These are phyloP conservation scores for Chloroceryle aenea DNA, from an alignment of 2,113 vertebrate genomes.

Conservation along the genomic window DNA sequence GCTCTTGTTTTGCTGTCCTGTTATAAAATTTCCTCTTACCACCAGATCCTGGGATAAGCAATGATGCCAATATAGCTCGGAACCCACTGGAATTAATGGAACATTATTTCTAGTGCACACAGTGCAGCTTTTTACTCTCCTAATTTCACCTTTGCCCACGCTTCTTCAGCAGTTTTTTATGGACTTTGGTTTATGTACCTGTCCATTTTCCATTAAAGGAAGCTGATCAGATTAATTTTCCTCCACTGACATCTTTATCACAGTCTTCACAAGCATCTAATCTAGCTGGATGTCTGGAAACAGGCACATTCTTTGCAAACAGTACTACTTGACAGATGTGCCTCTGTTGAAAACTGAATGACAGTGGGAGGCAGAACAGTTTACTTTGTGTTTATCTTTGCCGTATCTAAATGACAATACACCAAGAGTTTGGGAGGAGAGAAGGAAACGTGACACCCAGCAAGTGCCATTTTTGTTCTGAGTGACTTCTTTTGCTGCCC, in stretches of 20 bases:
- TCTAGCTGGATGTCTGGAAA: constrained; percentile 33
- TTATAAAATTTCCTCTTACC: background rate
- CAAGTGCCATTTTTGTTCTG: background rate
- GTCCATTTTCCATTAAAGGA: background rate
- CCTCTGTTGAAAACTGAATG: constrained; percentile 63
- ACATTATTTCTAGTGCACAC: background rate
- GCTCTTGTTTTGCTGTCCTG: background rate
- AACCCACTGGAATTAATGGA: background rate
- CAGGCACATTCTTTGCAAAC: constrained; percentile 16
- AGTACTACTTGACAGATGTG: constrained; percentile 1
- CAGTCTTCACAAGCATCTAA: background rate
- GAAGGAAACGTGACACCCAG: background rate
- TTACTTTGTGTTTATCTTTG: background rate
- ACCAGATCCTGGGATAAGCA: background rate
- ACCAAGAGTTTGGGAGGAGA: background rate
- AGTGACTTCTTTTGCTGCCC: background rate
- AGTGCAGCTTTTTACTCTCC: background rate
- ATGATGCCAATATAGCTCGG: background rate
- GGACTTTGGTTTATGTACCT: background rate
- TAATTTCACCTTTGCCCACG: background rate
- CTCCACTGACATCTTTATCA: background rate
- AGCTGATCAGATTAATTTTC: background rate
- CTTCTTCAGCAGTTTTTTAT: background rate
- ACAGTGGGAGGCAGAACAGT: background rate
- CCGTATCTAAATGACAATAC: background rate